A percentile compares a stretch with the other conserved stretches of the same genome.
phyloP scores from a whole-genome alignment of 2,888 invertebrate genomes.

The Drosophila sordidapex region DNA sequence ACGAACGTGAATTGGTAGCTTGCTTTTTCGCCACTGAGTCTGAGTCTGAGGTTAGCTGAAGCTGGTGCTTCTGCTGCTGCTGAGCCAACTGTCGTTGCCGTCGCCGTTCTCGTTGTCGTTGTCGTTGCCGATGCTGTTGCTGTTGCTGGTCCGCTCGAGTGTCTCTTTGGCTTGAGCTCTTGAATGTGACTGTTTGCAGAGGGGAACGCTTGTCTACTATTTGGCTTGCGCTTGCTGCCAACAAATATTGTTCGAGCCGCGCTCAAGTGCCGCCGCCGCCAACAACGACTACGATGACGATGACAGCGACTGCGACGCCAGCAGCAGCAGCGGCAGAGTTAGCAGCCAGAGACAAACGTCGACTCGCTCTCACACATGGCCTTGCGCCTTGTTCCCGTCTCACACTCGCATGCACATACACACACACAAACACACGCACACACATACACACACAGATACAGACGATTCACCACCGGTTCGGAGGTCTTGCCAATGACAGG shows the following conservation, averaged over 20 bases:
- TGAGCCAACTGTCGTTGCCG: constrained; percentile 43
- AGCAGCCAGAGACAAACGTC: constrained; percentile 38
- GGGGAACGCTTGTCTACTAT: constrained; percentile 86
- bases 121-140: constrained; percentile 47
- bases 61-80: constrained; percentile 32
- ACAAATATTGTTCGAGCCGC: constrained; percentile 85
- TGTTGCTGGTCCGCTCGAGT: constrained; percentile 84
- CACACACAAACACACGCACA: constrained; percentile 18
- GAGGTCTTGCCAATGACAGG: constrained; percentile 69
- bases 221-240: constrained; percentile 85
- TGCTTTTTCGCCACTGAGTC: constrained; percentile 75
- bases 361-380: constrained; percentile 64
- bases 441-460: constrained; percentile 16
- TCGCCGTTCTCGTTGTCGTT: constrained; percentile 25
- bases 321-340: constrained; percentile 31
- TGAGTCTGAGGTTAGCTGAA: constrained; percentile 58
- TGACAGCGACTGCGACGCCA: constrained; percentile 33
- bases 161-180: constrained; percentile 85
- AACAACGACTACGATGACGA: constrained; percentile 44
- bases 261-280: constrained; percentile 83
- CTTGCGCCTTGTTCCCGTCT: constrained; percentile 39
- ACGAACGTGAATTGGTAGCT: constrained; percentile 77
- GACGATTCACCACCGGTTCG: constrained; percentile 50
- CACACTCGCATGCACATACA: constrained; percentile 45
- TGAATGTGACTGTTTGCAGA: constrained; percentile 86